Conservation (phyloP, 2,797 vertebrate genomes). For the Acanthiza pusilla region DNA sequence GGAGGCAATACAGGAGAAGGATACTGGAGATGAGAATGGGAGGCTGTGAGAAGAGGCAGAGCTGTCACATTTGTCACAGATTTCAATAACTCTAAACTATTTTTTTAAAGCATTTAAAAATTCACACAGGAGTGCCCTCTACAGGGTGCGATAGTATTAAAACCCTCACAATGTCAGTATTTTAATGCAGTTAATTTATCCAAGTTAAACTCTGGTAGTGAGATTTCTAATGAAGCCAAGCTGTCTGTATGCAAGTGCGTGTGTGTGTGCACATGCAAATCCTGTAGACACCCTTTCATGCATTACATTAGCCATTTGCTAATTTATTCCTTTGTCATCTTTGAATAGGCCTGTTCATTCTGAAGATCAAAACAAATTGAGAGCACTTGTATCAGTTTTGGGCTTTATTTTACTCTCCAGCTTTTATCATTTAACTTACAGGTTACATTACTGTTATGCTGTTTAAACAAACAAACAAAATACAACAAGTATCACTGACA, state of each 20-base stretch:
- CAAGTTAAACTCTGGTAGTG: conserved; percentile 56
- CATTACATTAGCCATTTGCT: conserved; percentile 49
- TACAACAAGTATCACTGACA: neutral
- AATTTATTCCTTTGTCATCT: conserved; percentile 68
- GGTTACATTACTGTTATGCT: neutral
- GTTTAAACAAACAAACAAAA: neutral
- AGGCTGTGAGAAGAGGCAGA: conserved; percentile 59
- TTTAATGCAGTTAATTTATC: conserved; percentile 73
- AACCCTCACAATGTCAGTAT: conserved; percentile 72
- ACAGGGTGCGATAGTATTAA: conserved; percentile 58
- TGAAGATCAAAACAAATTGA: conserved; percentile 53
- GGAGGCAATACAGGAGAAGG: conserved; percentile 78
- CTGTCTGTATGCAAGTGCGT: neutral
- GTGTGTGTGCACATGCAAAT: neutral
- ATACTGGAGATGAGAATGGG: conserved; percentile 71
- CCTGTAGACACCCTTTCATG: conserved; percentile 1
- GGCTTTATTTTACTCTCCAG: conserved; percentile 56
- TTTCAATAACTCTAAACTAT: conserved; percentile 45
- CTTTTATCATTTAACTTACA: conserved; percentile 48
- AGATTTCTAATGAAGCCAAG: conserved; percentile 47
- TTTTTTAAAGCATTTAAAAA: conserved; percentile 64
- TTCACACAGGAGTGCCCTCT: conserved; percentile 60
- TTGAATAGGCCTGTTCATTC: conserved; percentile 41
- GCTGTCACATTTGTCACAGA: neutral
- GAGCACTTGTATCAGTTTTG: conserved; percentile 31